A percentile compares a stretch with the other conserved stretches of the same genome.
These are phyloP conservation scores for Calosoma granatense DNA, from an alignment of 1,140 invertebrate genomes.

Conservation along the genomic window DNA sequence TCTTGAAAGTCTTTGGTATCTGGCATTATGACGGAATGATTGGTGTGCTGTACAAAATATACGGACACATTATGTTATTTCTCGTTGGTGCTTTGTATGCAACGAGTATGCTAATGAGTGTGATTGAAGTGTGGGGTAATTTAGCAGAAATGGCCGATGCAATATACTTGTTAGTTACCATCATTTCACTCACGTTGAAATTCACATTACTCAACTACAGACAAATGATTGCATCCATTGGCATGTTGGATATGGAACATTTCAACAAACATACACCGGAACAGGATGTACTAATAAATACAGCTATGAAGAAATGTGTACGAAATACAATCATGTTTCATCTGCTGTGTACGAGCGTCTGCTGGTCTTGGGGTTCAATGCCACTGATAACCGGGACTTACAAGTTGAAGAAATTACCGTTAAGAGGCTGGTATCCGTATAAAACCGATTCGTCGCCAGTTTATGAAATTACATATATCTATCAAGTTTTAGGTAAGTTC, in stretches of 20 bases:
- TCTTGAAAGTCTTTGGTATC: neutral
- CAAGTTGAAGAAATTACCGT: neutral
- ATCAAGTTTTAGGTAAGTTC: slow-evolving; percentile 18
- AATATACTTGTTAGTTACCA: slow-evolving; percentile 19
- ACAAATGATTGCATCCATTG: neutral
- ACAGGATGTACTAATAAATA: neutral
- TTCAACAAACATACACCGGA: neutral
- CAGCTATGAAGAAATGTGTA: slow-evolving; percentile 8
- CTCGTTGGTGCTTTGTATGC: slow-evolving; percentile 11
- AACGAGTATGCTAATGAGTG: slow-evolving; percentile 17
- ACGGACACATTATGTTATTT: neutral
- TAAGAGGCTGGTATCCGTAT: slow-evolving; percentile 18
- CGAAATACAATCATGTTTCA: neutral
- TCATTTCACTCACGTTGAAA: slow-evolving; percentile 17
- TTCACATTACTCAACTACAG: neutral
- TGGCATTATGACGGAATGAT: neutral
- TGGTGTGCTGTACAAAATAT: neutral
- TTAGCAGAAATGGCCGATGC: slow-evolving; percentile 21
- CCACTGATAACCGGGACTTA: neutral
- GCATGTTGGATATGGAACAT: neutral
- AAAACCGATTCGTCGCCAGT: slow-evolving; percentile 13
- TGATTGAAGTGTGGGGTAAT: slow-evolving; percentile 17
- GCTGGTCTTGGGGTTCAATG: neutral
- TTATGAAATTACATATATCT: slow-evolving; percentile 20
- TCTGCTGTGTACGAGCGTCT: neutral